Percentiles rank a stretch among this genome's conserved stretches.
phyloP scores from a whole-genome alignment of 2,113 vertebrate species.

The Cryptotis parvus region DNA sequence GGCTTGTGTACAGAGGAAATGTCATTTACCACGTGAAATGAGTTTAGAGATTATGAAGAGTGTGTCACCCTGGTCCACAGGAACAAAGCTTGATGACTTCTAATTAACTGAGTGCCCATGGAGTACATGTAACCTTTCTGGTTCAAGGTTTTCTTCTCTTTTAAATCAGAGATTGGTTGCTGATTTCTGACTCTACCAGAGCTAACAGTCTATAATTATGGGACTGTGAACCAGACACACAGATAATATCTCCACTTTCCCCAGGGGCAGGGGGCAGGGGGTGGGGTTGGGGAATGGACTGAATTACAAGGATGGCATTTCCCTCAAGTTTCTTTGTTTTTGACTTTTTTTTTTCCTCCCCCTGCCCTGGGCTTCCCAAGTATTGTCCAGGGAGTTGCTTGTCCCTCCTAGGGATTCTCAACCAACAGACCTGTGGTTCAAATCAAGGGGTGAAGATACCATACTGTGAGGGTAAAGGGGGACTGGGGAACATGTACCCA shows the following conservation, averaged over 20 bases:
- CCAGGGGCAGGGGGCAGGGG: neutral
- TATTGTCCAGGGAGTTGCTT: neutral
- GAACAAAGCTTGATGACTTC: conserved; percentile 58
- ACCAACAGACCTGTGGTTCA: no score
- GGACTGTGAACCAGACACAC: conserved; percentile 5
- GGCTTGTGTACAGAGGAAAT: neutral
- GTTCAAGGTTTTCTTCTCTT: conserved; percentile 37
- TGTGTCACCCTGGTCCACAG: neutral
- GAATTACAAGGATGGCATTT: neutral
- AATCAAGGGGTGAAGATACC: no score
- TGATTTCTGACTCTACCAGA: neutral
- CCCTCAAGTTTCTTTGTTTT: neutral
- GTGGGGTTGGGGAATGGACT: neutral
- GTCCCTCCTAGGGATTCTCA: no score
- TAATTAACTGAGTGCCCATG: conserved; percentile 51
- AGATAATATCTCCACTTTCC: neutral
- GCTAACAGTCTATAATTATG: conserved; percentile 1
- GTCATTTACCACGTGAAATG: conserved; percentile 40
- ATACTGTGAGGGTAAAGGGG: no score
- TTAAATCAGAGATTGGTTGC: neutral
- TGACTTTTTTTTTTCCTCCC: no score
- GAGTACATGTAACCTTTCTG: conserved; percentile 1
- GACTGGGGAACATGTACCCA: no score
- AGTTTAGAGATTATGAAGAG: neutral
- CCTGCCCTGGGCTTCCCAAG: neutral